Percentiles rank a stretch among this genome's conserved stretches.
Evolutionary conservation across 2,888 invertebrate species (phyloP).

Genomic region (Yponomeuta cagnagella): DNA sequence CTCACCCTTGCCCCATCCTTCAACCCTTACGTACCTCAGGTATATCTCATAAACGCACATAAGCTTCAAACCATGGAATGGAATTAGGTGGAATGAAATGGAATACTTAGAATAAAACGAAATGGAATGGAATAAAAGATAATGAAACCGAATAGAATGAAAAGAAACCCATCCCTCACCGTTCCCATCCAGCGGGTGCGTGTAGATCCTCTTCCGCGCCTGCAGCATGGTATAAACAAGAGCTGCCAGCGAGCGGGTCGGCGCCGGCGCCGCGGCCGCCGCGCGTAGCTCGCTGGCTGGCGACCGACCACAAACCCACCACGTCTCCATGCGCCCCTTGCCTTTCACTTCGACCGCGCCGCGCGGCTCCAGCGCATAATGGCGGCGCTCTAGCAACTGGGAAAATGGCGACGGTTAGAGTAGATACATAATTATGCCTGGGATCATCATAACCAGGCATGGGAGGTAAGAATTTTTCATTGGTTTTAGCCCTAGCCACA

Average conservation of each 20-base stretch:
- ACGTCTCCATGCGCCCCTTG: constrained; percentile 97
- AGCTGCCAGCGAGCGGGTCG: constrained; percentile 83
- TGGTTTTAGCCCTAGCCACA: too few relatives aligned
- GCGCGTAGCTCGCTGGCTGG: constrained; percentile 77
- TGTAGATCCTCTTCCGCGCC: constrained; percentile 81
- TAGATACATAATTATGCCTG: not conserved
- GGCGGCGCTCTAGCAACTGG: constrained; percentile 84
- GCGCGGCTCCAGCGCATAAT: constrained; percentile 84
- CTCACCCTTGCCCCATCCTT: constrained; percentile 31
- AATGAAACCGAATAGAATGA: too few relatives aligned
- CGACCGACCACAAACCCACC: constrained; percentile 85
- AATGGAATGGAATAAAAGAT: too few relatives aligned
- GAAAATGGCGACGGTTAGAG: not conserved
- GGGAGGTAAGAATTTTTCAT: too few relatives aligned
- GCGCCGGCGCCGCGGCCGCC: constrained; percentile 72
- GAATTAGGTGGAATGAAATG: too few relatives aligned
- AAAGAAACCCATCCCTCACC: not conserved
- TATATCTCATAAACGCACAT: too few relatives aligned
- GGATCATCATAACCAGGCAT: too few relatives aligned
- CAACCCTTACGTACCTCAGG: too few relatives aligned
- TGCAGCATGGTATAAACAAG: constrained; percentile 80
- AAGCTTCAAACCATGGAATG: too few relatives aligned
- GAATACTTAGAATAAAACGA: too few relatives aligned
- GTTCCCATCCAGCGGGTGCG: constrained; percentile 27
- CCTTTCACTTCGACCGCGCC: constrained; percentile 94